Evolutionary conservation across 2,888 invertebrate genomes (phyloP), one percentile per base, ranked within the genome.

Genomic region (Drosophila macrospina): DNA sequence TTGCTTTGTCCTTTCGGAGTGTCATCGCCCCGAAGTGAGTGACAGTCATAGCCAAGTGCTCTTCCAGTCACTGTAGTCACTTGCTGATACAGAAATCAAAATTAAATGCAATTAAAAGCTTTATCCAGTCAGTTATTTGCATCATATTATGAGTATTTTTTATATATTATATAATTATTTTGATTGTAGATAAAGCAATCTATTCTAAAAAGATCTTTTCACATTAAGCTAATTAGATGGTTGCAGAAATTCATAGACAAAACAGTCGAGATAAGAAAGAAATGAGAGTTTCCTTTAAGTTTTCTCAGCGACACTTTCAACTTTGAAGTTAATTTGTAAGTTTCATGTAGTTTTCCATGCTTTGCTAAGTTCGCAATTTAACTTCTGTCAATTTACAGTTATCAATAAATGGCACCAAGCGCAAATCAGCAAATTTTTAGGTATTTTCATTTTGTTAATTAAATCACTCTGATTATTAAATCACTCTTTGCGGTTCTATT

Each of bases 1-100:
- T 85, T 88, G 70, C 66, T 78, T 74, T 63, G 74, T 67, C 59
- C 64, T 50, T 65, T 64, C 42, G 13, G 44, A 61, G 34, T 44
- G 64, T 11, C 42, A 36, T 1, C n/a, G 37, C 11, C 11, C 7
- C n/a, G 16, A 37, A 10, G 20, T 16, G 6, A 20, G 7, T 1
- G 20, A 26, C 42, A 5, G 3, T 26, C 6, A 28, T 11, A 32
- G 15, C 11, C 20, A 20, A 30, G 6, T 39, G 6, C 37, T 20
- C 13, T 24, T 16, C 28, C 34, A n/a, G n/a, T n/a, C n/a, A n/a
- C n/a, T n/a, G n/a, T n/a, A n/a, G 10, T 6, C 45, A 39, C 39
- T 47, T 11, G 16, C 26, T 34, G 24, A 20, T 37, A 34, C 52
- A 39, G 20, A 15, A 30, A 15, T 13, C 2, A 24, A 47, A 63